Percentiles rank a stretch among this genome's conserved stretches.
These are phyloP conservation scores for Charina bottae DNA, from an alignment of 2,113 vertebrate genomes.

Conservation along the genomic window DNA sequence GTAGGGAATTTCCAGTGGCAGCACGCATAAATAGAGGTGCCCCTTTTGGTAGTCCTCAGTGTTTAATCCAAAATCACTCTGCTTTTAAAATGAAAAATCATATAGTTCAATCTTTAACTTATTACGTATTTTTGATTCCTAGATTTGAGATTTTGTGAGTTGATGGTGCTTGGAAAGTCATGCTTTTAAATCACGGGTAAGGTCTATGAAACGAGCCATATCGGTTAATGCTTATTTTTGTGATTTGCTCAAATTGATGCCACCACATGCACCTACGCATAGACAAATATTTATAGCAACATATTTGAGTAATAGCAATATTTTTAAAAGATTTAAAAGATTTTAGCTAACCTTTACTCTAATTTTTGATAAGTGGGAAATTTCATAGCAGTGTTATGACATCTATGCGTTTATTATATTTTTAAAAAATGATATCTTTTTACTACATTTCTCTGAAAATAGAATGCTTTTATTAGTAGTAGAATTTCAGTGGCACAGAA, in stretches of 20 bases:
- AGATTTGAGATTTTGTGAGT: slow-evolving; percentile 40
- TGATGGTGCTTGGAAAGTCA: slow-evolving; percentile 48
- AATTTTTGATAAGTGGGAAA: background rate
- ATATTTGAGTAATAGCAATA: background rate
- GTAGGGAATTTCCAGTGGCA: slow-evolving; percentile 29
- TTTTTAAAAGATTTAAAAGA: background rate
- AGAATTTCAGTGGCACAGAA: background rate
- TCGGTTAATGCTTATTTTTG: slow-evolving; percentile 38
- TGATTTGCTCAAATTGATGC: background rate
- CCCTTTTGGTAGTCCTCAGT: slow-evolving; percentile 17
- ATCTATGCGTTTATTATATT: background rate
- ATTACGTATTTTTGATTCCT: slow-evolving; percentile 62
- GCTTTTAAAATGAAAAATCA: slow-evolving; percentile 55
- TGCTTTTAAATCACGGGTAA: slow-evolving; percentile 50
- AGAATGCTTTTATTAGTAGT: background rate
- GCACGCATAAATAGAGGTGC: slow-evolving; percentile 9
- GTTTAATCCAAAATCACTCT: slow-evolving; percentile 47
- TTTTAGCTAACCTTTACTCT: background rate
- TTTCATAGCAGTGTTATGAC: background rate
- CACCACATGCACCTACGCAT: background rate
- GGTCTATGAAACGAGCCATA: slow-evolving; percentile 45
- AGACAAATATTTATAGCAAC: slow-evolving; percentile 22
- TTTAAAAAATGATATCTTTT: background rate
- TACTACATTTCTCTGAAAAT: background rate
- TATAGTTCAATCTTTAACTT: slow-evolving; percentile 33